phyloP scores from a whole-genome alignment of 1,140 invertebrate species.

The Drosophila gunungcola region DNA sequence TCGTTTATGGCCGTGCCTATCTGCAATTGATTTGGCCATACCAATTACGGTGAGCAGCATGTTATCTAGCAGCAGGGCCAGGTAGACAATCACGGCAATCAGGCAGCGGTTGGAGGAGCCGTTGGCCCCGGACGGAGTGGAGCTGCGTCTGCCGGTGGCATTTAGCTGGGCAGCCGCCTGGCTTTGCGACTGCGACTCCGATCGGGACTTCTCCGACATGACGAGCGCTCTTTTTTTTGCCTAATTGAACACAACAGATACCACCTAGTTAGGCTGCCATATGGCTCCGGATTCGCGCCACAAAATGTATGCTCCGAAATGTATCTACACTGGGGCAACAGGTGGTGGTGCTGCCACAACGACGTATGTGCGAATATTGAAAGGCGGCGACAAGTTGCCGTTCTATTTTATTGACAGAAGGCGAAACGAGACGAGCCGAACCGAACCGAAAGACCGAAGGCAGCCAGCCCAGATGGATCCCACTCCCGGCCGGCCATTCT shows the following conservation, averaged over 20 bases:
- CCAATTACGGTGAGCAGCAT: conserved; percentile 91
- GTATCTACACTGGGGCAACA: conserved; percentile 53
- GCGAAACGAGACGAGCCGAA: conserved; percentile 38
- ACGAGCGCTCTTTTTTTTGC: neutral
- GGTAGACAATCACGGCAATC: conserved; percentile 87
- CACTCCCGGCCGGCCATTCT: neutral
- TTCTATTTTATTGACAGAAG: conserved; percentile 64
- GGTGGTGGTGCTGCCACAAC: conserved; percentile 73
- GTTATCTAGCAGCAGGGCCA: conserved; percentile 91
- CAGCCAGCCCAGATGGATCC: conserved; percentile 25
- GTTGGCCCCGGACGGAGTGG: conserved; percentile 38
- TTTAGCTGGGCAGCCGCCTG: conserved; percentile 61
- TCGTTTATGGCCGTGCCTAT: conserved; percentile 11
- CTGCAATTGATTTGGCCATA: conserved; percentile 74
- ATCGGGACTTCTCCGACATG: conserved; percentile 53
- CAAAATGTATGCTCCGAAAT: conserved; percentile 56
- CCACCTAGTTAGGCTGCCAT: conserved; percentile 58
- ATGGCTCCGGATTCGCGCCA: conserved; percentile 61
- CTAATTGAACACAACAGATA: conserved; percentile 43
- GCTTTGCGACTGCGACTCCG: conserved; percentile 7
- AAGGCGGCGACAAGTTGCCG: conserved; percentile 68
- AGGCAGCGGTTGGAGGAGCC: conserved; percentile 65
- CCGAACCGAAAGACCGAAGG: conserved; percentile 16
- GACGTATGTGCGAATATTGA: conserved; percentile 71
- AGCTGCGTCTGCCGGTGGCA: conserved; percentile 52